A percentile compares a stretch with the other conserved stretches of the same genome.
phyloP scores from a whole-genome alignment of 1,140 invertebrate species.

The Camponotus pennsylvanicus region DNA sequence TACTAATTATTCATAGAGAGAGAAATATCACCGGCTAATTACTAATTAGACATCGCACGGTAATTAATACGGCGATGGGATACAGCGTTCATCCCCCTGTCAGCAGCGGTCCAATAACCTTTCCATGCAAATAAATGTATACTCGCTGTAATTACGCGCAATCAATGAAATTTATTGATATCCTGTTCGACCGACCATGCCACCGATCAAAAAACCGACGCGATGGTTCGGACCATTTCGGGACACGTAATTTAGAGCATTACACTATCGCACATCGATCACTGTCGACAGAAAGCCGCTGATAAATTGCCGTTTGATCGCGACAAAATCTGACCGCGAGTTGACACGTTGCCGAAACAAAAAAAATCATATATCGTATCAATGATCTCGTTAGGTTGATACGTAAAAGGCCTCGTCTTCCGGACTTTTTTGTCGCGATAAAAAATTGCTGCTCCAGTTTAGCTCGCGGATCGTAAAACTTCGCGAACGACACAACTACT shows the following conservation, averaged over 20 bases:
- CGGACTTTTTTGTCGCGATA: conserved; percentile 49
- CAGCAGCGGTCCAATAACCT: conserved; percentile 14
- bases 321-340: conserved; percentile 44
- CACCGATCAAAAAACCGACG: conserved; percentile 26
- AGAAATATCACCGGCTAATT: conserved; percentile 58
- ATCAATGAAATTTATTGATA: conserved; percentile 52
- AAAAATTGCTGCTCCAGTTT: conserved; percentile 77
- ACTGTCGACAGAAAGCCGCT: conserved; percentile 62
- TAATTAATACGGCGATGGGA: conserved; percentile 41
- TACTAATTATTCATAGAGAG: conserved; percentile 46
- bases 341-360: conserved; percentile 53
- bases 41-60: conserved; percentile 35
- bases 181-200: background rate
- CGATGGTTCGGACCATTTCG: conserved; percentile 26
- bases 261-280: conserved; percentile 60
- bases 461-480: conserved; percentile 37
- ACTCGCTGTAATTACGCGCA: conserved; percentile 48
- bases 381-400: background rate
- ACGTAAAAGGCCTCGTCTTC: conserved; percentile 52
- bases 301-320: conserved; percentile 73
- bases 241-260: conserved; percentile 61
- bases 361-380: conserved; percentile 53
- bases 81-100: conserved; percentile 19
- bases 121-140: conserved; percentile 37
- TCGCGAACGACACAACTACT: background rate